Conservation (phyloP, 1,140 invertebrate genomes). For the Antheraea mylitta region DNA sequence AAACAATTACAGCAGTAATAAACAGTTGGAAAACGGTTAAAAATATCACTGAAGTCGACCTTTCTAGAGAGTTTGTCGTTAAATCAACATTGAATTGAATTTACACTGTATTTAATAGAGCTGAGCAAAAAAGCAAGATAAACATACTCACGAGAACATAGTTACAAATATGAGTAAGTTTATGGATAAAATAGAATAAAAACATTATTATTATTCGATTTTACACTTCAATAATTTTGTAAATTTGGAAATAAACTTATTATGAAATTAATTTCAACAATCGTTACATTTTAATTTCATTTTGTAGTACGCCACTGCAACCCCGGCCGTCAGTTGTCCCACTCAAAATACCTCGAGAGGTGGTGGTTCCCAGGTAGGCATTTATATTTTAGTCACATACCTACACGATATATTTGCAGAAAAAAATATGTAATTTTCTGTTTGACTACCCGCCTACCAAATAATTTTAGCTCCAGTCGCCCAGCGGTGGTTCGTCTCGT, state of each 20-base stretch:
- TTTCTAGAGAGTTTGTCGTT: no score
- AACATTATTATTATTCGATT: not conserved
- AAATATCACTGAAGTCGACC: no score
- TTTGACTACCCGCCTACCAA: constrained; percentile 8
- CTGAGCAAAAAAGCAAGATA: no score
- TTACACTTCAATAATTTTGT: no score
- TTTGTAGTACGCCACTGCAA: constrained; percentile 49
- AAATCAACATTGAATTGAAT: no score
- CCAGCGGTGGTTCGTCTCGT: constrained; percentile 55
- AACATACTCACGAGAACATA: no score
- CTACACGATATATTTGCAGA: not conserved
- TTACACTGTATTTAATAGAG: no score
- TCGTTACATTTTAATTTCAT: constrained; percentile 14
- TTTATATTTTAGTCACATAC: constrained; percentile 9
- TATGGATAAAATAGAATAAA: not conserved
- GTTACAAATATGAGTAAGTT: not conserved
- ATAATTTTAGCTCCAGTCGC: constrained; percentile 61
- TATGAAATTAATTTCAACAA: no score
- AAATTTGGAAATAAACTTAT: no score
- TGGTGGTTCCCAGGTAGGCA: constrained; percentile 52
- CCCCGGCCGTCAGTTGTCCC: constrained; percentile 34
- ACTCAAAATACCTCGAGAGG: constrained; percentile 60
- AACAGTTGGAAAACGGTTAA: no score
- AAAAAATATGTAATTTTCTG: constrained; percentile 4
- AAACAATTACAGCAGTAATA: no score